Conservation (phyloP, 2,888 invertebrate species). For the Pantelozetes paolii region DNA sequence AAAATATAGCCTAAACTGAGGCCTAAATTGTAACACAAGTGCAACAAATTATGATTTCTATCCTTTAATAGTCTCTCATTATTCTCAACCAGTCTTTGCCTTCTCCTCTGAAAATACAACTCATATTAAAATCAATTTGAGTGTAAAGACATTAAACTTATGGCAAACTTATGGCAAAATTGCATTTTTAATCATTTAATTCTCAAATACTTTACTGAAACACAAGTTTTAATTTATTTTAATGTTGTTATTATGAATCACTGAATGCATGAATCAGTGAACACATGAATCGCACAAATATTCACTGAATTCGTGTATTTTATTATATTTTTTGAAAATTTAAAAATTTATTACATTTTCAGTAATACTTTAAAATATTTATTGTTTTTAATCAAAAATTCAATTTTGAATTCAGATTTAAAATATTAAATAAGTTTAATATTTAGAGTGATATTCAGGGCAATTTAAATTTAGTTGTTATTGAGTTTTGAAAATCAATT, state of each 20-base stretch:
- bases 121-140: conserved; percentile 17
- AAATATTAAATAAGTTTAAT: too few relatives aligned
- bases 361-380: not conserved
- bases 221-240: conserved; percentile 7
- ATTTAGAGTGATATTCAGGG: too few relatives aligned
- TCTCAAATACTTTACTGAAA: not conserved
- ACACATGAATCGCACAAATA: not conserved
- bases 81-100: not conserved
- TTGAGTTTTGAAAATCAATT: too few relatives aligned
- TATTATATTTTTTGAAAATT: not conserved
- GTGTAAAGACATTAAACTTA: conserved; percentile 20
- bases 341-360: not conserved
- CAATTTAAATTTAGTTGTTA: too few relatives aligned
- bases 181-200: conserved; percentile 12
- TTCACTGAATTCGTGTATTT: not conserved
- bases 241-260: not conserved
- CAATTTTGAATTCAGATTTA: too few relatives aligned
- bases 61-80: conserved; percentile 19
- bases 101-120: not conserved
- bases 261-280: not conserved
- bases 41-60: conserved; percentile 28
- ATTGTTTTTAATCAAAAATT: not conserved
- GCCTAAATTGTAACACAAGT: not conserved
- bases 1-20: not conserved
- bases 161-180: not conserved